These are phyloP conservation scores for Philonicus albiceps DNA, from an alignment of 2,888 invertebrate genomes.

Conservation along the genomic window DNA sequence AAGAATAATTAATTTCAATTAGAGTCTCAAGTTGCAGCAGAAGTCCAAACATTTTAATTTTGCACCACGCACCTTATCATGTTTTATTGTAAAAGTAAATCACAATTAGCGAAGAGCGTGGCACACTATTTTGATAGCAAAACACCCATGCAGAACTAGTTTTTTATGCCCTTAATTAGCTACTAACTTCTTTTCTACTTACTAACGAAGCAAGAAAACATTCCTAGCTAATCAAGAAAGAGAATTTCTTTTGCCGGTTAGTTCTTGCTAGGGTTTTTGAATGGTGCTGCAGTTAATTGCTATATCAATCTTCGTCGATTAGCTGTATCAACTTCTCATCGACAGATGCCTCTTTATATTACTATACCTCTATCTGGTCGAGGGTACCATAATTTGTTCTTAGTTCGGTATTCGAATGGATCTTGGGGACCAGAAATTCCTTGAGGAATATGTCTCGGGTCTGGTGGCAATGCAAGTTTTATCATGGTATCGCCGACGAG, in stretches of 20 bases:
- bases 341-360: not conserved
- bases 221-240: slow-evolving; percentile 12
- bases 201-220: not conserved
- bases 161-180: slow-evolving; percentile 22
- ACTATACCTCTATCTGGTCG: not conserved
- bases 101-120: not conserved
- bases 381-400: not conserved
- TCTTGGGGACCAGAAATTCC: not conserved
- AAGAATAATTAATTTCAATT: not conserved
- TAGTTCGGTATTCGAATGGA: not conserved
- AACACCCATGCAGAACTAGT: not conserved
- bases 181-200: not conserved
- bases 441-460: not conserved
- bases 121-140: not conserved
- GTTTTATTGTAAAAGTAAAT: not conserved
- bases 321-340: slow-evolving; percentile 23
- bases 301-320: slow-evolving; percentile 30
- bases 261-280: not conserved
- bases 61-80: not conserved
- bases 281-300: slow-evolving; percentile 32
- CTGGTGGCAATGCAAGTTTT: not conserved
- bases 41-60: not conserved
- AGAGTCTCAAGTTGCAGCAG: not conserved
- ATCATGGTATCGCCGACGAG: not conserved
- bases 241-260: not conserved